phyloP scores from a whole-genome alignment of 2,113 vertebrate species.

The Dipodomys spectabilis region DNA sequence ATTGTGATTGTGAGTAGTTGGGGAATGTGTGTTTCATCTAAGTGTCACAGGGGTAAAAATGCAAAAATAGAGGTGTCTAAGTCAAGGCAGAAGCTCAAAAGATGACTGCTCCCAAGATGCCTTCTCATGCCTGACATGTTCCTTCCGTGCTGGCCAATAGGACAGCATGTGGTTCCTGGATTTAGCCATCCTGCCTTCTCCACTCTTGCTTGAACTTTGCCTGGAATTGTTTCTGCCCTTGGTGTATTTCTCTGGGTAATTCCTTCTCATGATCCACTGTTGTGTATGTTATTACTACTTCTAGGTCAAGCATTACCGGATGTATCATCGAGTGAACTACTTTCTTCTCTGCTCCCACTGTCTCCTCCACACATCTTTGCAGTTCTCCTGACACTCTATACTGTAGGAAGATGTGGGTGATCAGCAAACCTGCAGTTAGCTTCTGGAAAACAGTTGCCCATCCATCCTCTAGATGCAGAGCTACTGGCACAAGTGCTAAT shows the following conservation, averaged over 20 bases:
- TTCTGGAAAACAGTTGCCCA: neutral
- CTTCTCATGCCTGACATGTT: neutral
- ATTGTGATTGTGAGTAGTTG: neutral
- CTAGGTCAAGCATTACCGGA: neutral
- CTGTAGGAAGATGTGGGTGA: neutral
- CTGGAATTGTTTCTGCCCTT: neutral
- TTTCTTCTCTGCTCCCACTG: neutral
- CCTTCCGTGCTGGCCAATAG: neutral
- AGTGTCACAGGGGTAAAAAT: no score
- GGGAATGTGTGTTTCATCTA: no score
- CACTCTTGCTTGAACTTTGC: neutral
- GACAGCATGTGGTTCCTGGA: neutral
- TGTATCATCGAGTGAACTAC: neutral
- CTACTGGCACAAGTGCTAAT: neutral
- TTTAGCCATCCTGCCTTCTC: neutral
- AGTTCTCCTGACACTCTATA: neutral
- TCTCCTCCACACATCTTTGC: neutral
- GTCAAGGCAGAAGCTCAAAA: neutral
- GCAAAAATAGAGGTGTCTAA: neutral
- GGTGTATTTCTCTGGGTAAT: neutral
- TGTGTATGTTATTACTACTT: neutral
- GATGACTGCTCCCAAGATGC: neutral
- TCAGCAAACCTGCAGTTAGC: neutral
- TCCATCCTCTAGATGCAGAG: neutral
- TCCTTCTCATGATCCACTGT: neutral